A percentile compares a stretch with the other conserved stretches of the same genome.
Conservation (phyloP, 2,113 vertebrate genomes). For the Tricholaema leucomelas region DNA sequence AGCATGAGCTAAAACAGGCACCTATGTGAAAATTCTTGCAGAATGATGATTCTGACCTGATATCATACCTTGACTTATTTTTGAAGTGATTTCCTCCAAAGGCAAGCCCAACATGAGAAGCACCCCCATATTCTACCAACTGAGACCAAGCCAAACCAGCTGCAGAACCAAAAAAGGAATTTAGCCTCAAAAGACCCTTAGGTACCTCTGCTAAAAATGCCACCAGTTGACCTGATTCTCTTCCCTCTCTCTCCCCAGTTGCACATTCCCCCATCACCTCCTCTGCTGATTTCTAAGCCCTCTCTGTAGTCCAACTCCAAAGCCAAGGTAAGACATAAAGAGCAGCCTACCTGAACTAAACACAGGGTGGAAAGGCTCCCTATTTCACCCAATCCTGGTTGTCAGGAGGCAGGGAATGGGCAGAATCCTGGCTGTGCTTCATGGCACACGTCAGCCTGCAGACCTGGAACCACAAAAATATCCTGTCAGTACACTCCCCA, state of each 20-base stretch:
- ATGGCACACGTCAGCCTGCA: neutral
- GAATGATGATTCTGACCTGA: neutral
- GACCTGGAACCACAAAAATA: neutral
- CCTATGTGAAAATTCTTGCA: neutral
- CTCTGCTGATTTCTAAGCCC: neutral
- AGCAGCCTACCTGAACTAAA: neutral
- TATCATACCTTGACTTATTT: constrained; percentile 6
- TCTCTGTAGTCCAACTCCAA: neutral
- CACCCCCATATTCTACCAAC: neutral
- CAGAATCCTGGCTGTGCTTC: neutral
- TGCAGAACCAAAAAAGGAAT: constrained; percentile 20
- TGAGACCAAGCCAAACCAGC: constrained; percentile 23
- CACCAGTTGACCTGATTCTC: neutral
- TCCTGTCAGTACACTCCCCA: neutral
- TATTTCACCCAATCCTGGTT: neutral
- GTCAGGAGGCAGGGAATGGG: neutral
- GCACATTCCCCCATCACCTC: neutral
- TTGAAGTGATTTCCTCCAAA: neutral
- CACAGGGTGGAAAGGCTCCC: neutral
- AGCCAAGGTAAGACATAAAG: neutral
- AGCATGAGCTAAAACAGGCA: neutral
- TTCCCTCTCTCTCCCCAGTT: neutral
- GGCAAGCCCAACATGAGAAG: neutral
- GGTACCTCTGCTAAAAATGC: neutral
- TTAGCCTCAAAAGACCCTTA: neutral